Evolutionary conservation across 2,797 vertebrate genomes (phyloP).

Genomic region (Salmo trutta): DNA sequence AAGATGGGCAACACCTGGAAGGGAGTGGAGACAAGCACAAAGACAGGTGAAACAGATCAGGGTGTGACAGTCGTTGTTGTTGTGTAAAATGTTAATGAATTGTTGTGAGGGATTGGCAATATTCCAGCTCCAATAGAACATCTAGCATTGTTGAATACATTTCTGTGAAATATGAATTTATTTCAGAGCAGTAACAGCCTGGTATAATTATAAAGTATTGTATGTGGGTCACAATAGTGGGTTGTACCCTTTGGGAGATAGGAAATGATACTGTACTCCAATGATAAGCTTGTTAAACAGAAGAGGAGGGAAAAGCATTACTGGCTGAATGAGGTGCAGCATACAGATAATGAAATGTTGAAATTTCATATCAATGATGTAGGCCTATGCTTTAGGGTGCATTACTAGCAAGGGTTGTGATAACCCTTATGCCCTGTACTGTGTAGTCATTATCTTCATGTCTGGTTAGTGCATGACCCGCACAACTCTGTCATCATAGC

Average conservation of each 20-base stretch:
- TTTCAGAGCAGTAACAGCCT: slow-evolving; percentile 6
- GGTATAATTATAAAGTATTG: slow-evolving; percentile 57
- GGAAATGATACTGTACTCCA: not conserved
- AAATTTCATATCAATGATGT: not conserved
- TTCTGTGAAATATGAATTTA: not conserved
- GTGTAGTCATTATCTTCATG: not conserved
- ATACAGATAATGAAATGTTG: slow-evolving; percentile 2
- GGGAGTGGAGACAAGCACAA: no score
- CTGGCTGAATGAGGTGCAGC: not conserved
- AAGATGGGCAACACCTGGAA: no score
- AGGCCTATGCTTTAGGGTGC: not conserved
- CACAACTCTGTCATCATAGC: slow-evolving; percentile 3
- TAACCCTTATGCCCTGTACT: not conserved
- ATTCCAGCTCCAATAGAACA: not conserved
- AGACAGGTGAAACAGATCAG: no score
- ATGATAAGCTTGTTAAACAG: not conserved
- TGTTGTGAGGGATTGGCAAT: slow-evolving; percentile 24
- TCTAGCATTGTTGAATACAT: not conserved
- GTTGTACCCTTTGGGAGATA: slow-evolving; percentile 55
- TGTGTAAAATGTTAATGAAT: not conserved
- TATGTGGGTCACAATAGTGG: slow-evolving; percentile 72
- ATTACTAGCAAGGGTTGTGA: not conserved
- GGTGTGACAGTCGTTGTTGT: not conserved
- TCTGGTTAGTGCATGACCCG: not conserved
- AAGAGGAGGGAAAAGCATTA: not conserved